Evolutionary conservation across 2,797 vertebrate genomes (phyloP), one percentile per base, ranked within the genome.

Genomic region (Acropternis orthonyx): DNA sequence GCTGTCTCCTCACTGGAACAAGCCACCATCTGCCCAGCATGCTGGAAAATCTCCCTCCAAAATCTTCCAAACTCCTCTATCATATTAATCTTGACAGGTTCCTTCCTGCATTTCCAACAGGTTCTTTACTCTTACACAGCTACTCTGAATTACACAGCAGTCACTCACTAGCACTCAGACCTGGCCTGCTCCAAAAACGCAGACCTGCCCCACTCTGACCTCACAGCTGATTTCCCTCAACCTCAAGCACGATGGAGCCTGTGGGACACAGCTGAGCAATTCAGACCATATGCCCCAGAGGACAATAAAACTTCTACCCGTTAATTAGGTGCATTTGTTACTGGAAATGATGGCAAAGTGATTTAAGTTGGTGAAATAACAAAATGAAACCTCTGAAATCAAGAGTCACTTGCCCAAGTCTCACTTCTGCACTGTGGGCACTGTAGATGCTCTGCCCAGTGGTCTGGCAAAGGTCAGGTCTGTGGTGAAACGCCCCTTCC

Each of bases 321-420:
- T 65, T 71, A 72, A 69, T 78, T 78, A 79, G 55, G 32, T 51
- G 48, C 30, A 28, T 92, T 93, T 91, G 74, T 94, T 88, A 91
- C 74, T 59, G 73, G 83, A 94, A 59, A 63, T 71, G 63, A 77
- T 19, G n/a, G 32, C 14, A 6, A 87, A 80, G 63, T 20, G 14
- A 68, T 83, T 77, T 72, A 48, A 88, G 43, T 24, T 58, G 54
- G 83, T 52, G 66, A 69, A 96, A 85, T 52, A 75, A 66, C 46
- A 66, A 84, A 80, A 92, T 44, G 72, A 95, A 86, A 66, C 34
- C 66, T 82, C 81, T 58, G 75, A 83, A 93, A 93, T 68, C 30
- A 48, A 54, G 56, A 86, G 49, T n/a, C 7, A 1, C 55, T 87
- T 34, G 75, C 62, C 63, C 66, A 80, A 9, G 12, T 37, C 72